Base-by-base conservation (phyloP, 2,797 vertebrate species). In the Halcyon chelicuti region DNA sequence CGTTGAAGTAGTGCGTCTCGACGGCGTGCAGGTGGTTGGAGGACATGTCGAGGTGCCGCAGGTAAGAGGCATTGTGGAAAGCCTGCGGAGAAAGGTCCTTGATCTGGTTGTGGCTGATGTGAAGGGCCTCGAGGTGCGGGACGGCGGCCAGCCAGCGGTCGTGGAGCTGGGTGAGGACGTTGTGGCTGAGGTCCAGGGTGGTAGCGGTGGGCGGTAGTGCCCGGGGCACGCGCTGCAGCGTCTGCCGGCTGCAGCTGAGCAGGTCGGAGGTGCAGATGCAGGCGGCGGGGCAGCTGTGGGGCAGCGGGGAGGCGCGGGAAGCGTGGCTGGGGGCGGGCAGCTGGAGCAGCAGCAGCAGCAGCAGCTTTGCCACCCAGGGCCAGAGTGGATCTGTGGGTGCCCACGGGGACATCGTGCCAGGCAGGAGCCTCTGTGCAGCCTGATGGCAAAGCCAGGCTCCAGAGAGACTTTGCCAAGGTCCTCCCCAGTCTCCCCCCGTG, bases 181-280 rank as follows among this genome's bases (percentile, higher is more conserved):
- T 99, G 97, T 99, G 98, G 95, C 99, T 99, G 49, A 99, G 98
- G 74, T 99, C 99, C 91, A 99, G 96, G 19, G 98, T 99, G 58
- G 98, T 97, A 1, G 97, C 77, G 1, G 97, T 97, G 35, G 84
- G 54, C 0, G 99, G 99, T 90, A 99, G 87, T 0, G 63, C 70
- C 3, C 4, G 21, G 1, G 99, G 99, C 63, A 99, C 96, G 1
- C 8, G 51, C 28, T 95, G 95, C 74, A 99, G 97, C 37, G 60
- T 97, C 22, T 94, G 94, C 33, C 93, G 98, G 8, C 98, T 97
- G 85, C 99, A 99, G 98, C 99, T 99, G 82, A 99, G 97, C 88
- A 99, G 98, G 95, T 99, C 99, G 0, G 99, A 98, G 26, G 99
- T 98, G 61, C 99, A 99, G 83, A 99, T 95, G 62, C 99, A 99